Conservation (phyloP, 1,140 invertebrate genomes). For the Hyles euphorbiae region DNA sequence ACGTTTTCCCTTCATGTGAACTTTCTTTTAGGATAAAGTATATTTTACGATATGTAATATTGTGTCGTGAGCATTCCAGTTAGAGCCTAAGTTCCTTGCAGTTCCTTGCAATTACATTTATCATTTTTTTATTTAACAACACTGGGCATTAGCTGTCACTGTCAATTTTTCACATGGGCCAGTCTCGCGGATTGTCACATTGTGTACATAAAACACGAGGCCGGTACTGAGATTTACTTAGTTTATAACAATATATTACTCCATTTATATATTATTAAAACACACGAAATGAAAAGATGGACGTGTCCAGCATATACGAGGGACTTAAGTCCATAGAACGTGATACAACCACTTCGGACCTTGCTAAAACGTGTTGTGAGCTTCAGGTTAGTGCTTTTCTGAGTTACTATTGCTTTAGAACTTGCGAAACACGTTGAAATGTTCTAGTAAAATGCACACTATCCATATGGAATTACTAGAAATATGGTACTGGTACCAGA, state of each 20-base stretch:
- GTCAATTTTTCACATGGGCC: not conserved
- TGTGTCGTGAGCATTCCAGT: no score
- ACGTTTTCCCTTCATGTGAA: no score
- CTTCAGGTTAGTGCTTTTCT: constrained; percentile 38
- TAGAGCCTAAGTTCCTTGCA: no score
- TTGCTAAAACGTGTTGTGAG: constrained; percentile 42
- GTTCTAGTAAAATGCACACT: no score
- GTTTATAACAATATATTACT: no score
- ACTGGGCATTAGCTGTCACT: not conserved
- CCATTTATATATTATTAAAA: not conserved
- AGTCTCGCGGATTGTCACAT: not conserved
- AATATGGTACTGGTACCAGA: no score
- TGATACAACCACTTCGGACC: constrained; percentile 38
- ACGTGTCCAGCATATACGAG: constrained; percentile 25
- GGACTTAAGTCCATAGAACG: constrained; percentile 34
- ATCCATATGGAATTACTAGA: no score
- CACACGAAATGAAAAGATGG: constrained; percentile 31
- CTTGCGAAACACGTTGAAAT: not conserved
- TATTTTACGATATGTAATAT: no score
- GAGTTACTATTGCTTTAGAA: not conserved
- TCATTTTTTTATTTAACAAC: no score
- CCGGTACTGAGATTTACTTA: not conserved
- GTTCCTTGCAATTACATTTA: no score
- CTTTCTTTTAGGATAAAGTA: no score
- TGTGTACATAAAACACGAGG: constrained; percentile 6